A percentile compares a stretch with the other conserved stretches of the same genome.
phyloP scores from a whole-genome alignment of 2,888 invertebrate species.

The Galeopsomyia nigrocyanea region DNA sequence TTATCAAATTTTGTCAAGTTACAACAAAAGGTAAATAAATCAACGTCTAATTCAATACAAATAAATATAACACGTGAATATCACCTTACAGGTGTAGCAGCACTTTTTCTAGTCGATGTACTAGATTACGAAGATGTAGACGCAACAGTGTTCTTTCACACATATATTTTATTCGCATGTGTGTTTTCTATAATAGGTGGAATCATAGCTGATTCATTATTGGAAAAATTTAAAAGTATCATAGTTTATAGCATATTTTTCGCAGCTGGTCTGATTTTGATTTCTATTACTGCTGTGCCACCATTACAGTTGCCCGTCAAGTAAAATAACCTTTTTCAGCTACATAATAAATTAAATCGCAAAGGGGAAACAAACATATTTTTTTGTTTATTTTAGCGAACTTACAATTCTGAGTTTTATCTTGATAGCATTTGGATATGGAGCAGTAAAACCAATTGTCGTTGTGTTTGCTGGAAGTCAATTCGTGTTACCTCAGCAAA shows the following conservation, averaged over 20 bases:
- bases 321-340: no score
- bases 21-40: no score
- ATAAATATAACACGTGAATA: no score
- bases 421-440: slow-evolving; percentile 89
- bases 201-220: slow-evolving; percentile 7
- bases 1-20: no score
- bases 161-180: not conserved
- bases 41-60: no score
- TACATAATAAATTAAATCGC: no score
- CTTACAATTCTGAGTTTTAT: slow-evolving; percentile 78
- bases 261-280: no score
- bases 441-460: slow-evolving; percentile 96
- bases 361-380: no score
- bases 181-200: slow-evolving; percentile 8
- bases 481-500: slow-evolving; percentile 85
- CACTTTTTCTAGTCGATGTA: slow-evolving; percentile 16
- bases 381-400: slow-evolving; percentile 67
- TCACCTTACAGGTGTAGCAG: no score
- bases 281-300: no score
- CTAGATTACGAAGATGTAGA: slow-evolving; percentile 4
- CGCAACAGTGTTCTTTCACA: slow-evolving; percentile 2
- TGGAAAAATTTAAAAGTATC: slow-evolving; percentile 4
- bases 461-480: slow-evolving; percentile 97
- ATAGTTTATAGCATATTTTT: not conserved
- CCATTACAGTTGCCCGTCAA: no score